Evolutionary conservation across 2,113 vertebrate genomes (phyloP), one percentile per base, ranked within the genome.

Genomic region (Alaudala cheleensis): DNA sequence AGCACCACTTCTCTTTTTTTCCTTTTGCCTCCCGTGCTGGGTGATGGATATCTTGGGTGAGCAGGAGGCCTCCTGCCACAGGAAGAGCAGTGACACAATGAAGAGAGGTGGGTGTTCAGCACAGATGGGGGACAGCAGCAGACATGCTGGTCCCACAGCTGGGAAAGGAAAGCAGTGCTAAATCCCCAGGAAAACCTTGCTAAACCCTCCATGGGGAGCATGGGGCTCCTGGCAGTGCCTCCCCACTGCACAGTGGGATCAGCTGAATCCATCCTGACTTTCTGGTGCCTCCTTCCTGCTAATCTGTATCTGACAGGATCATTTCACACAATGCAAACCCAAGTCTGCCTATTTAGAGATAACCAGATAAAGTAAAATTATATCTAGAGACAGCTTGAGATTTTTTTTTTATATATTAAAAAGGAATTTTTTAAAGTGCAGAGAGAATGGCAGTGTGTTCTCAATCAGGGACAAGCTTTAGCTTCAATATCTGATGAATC

Each of bases 341-440:
- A 77, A 74, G 62, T 39, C 37, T 89, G 39, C 25, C 54, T 73
- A 39, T 81, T 58, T 64, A 80, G 91, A 91, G 58, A 53, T 76
- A 92, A 87, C 18, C 25, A 69, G 44, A 39, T 33, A 40, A 84
- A 78, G 56, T 62, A 58, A 81, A 83, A 80, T 39, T 40, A 31
- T 5, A 23, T 8, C 42, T 1, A 65, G 39, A 73, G 26, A 6
- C 9, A 42, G 23, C 24, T 72, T 40, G 62, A 34, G 19, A 0
- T 40, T 34, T 53, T 28, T 2, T 37, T 29, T 58, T 57, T 54
- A 73, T 37, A 0, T 42, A 69, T 89, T 76, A 34, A 37, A 79
- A 84, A 73, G 11, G 5, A 56, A 26, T 54, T 58, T 49, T 76
- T 90, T 54, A 25, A 90, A 92, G 25, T 34, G 37, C 31, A 34